Evolutionary conservation across 2,113 vertebrate species (phyloP).

Genomic region (Cynopterus brachyotis): DNA sequence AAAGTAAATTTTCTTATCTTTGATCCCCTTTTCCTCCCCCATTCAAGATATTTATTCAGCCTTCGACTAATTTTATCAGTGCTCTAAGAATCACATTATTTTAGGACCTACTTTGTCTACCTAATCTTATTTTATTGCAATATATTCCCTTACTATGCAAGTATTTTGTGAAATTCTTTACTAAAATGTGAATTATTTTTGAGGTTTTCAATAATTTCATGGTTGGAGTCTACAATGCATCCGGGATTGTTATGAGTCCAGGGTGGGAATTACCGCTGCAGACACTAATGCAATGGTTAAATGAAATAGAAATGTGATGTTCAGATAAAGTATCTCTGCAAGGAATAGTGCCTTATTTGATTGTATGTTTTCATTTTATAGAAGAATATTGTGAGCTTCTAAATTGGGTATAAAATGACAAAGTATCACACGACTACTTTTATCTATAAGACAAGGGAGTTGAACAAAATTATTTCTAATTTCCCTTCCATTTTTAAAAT

Average conservation of each 20-base stretch:
- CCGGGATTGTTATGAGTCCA: not conserved
- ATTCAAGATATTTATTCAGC: not conserved
- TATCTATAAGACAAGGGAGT: constrained; percentile 48
- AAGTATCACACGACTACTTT: constrained; percentile 54
- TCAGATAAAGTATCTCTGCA: not conserved
- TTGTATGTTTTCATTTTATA: constrained; percentile 52
- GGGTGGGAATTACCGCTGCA: not conserved
- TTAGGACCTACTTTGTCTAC: not conserved
- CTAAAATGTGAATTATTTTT: constrained; percentile 30
- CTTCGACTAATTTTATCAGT: constrained; percentile 7
- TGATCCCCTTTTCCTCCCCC: not conserved
- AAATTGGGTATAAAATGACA: constrained; percentile 62
- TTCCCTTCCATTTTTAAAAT: constrained; percentile 60
- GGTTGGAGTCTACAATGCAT: not conserved
- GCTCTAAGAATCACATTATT: not conserved
- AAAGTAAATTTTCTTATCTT: not conserved
- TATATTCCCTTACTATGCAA: not conserved
- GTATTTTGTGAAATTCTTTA: constrained; percentile 1
- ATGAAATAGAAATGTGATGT: not conserved
- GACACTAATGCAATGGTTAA: not conserved
- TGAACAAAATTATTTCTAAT: constrained; percentile 58
- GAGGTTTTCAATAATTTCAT: not conserved
- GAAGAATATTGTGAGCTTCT: constrained; percentile 50
- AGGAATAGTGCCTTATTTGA: not conserved
- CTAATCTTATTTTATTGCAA: constrained; percentile 25